Conservation (phyloP, 2,888 invertebrate genomes). For the Troides aeacus region DNA sequence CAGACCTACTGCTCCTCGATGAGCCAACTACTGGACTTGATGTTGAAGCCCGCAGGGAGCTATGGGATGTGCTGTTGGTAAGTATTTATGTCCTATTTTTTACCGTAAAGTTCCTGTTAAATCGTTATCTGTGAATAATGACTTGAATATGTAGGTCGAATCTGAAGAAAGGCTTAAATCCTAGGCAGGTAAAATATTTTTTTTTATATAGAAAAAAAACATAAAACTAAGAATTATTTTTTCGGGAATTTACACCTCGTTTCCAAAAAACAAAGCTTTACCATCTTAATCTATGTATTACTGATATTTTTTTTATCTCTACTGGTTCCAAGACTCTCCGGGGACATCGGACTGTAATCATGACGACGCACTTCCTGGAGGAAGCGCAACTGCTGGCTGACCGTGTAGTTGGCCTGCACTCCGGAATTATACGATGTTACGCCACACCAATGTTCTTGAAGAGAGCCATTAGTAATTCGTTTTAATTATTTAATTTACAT, state of each 20-base stretch:
- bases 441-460: slow-evolving; percentile 80
- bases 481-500: neutral
- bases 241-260: neutral
- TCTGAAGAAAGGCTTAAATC: too few species aligned
- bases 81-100: neutral
- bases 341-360: slow-evolving; percentile 43
- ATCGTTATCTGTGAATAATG: too few species aligned
- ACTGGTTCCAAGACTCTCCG: slow-evolving; percentile 39
- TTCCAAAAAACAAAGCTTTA: neutral
- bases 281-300: neutral
- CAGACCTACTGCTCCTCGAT: slow-evolving; percentile 82
- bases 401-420: slow-evolving; percentile 88
- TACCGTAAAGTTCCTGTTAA: too few species aligned
- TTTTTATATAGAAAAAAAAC: too few species aligned
- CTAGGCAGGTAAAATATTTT: too few species aligned
- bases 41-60: slow-evolving; percentile 87
- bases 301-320: slow-evolving; percentile 6
- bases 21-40: slow-evolving; percentile 93
- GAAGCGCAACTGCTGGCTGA: slow-evolving; percentile 25
- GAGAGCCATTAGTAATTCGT: slow-evolving; percentile 82
- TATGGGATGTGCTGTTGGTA: slow-evolving; percentile 81
- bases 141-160: too few species aligned
- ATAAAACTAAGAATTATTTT: too few species aligned
- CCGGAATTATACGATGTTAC: slow-evolving; percentile 86
- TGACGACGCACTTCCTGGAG: slow-evolving; percentile 80